Evolutionary conservation across 2,113 vertebrate species (phyloP), one percentile per base, ranked within the genome.

Genomic region (Paradoxurus hermaphroditus): DNA sequence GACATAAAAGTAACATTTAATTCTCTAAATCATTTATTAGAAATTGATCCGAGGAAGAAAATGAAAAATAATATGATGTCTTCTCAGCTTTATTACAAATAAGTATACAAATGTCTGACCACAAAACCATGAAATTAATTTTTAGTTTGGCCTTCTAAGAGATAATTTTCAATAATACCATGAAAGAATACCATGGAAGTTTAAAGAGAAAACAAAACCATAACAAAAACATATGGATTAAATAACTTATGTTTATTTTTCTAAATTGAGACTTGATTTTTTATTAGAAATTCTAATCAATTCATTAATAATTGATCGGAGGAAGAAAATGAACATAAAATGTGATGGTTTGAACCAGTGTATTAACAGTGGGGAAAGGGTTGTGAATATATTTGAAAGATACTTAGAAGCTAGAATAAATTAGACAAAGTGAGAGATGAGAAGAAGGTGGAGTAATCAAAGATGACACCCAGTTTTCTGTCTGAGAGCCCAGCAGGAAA

Each of bases 21-120:
- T n/a, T 91, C 59, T 96, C 94, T 90, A 93, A 96, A 75, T 96
- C 63, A 94, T 88, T 98, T 96, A 96, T 95, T 96, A 93, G 53
- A 95, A 62, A 94, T 95, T 97, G 97, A 96, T 97, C 96, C 97
- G 82, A 78, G 82, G 70, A 98, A 97, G 86, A 98, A 98, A 98
- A 97, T 97, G 92, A 83, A 90, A 84, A 81, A 68, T 93, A 94
- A 98, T 81, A 97, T 86, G 3, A 81, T 63, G 94, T 97, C 93
- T 97, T 85, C 36, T 95, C 62, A 34, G 19, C 12, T 97, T 98
- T 98, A 92, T 98, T 97, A 90, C 63, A 73, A 96, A 97, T 94
- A 93, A 84, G 10, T 97, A 95, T 97, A 96, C 92, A 91, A 97
- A 97, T 95, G 72, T 91, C 63, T 97, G 96, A 95, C 95, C 90